Evolutionary conservation across 2,888 invertebrate species (phyloP).

Genomic region (Drosophila flavopinicola): DNA sequence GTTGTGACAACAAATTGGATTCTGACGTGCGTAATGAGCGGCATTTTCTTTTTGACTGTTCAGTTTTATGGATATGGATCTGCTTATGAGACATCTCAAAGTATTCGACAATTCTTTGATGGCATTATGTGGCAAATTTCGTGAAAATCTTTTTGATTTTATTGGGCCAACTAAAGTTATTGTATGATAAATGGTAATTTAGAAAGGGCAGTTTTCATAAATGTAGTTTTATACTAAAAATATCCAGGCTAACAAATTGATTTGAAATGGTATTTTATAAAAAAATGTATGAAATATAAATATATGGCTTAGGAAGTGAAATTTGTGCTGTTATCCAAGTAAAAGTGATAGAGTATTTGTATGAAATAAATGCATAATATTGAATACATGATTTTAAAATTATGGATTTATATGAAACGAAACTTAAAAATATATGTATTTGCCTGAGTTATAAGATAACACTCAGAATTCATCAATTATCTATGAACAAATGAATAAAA

Average conservation of each 20-base stretch:
- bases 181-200: constrained; percentile 14
- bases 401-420: no score
- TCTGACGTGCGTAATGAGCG: constrained; percentile 69
- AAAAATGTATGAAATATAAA: background rate
- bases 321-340: no score
- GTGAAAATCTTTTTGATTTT: constrained; percentile 50
- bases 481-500: no score
- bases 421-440: no score
- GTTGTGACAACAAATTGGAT: constrained; percentile 74
- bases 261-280: background rate
- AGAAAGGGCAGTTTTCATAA: background rate
- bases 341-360: no score
- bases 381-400: no score
- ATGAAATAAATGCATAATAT: no score
- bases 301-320: background rate
- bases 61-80: constrained; percentile 28
- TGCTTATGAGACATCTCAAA: constrained; percentile 13
- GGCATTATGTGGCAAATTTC: constrained; percentile 25
- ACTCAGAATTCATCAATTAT: no score
- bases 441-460: no score
- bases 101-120: constrained; percentile 22
- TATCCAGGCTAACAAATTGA: background rate
- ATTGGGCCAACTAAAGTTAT: constrained; percentile 14
- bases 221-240: background rate
- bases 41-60: constrained; percentile 40